phyloP scores from a whole-genome alignment of 1,140 invertebrate genomes.

The Drosophila ogumai region DNA sequence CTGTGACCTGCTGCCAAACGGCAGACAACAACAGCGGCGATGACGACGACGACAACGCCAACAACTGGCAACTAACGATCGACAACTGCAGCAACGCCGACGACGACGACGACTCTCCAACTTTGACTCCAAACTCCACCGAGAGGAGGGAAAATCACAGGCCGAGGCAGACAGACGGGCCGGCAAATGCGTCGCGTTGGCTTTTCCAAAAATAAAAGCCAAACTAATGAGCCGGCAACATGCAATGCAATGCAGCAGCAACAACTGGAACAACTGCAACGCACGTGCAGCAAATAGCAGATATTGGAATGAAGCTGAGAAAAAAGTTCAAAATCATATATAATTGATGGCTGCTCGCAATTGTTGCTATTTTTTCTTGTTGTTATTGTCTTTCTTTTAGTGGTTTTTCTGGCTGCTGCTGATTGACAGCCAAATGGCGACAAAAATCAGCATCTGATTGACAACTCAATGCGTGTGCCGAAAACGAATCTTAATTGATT shows the following conservation, averaged over 20 bases:
- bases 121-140: conserved; percentile 35
- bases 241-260: conserved; percentile 72
- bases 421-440: conserved; percentile 80
- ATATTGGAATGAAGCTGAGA: conserved; percentile 24
- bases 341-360: conserved; percentile 77
- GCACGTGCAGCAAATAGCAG: conserved; percentile 69
- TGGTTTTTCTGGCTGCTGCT: conserved; percentile 37
- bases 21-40: conserved; percentile 40
- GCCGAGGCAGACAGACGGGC: conserved; percentile 66
- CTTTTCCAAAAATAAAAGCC: conserved; percentile 83
- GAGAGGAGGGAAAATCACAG: conserved; percentile 15
- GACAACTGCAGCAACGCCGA: conserved; percentile 68
- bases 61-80: conserved; percentile 78
- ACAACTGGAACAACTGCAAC: conserved; percentile 38
- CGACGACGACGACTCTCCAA: conserved; percentile 55
- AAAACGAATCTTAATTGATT: conserved; percentile 77
- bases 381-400: conserved; percentile 1
- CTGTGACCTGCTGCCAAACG: conserved; percentile 42
- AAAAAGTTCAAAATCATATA: conserved; percentile 55
- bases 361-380: conserved; percentile 43
- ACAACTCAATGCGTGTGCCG: conserved; percentile 73
- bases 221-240: conserved; percentile 83
- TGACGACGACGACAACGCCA: conserved; percentile 33
- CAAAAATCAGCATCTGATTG: conserved; percentile 80
- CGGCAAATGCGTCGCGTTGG: conserved; percentile 80